Evolutionary conservation across 2,888 invertebrate species (phyloP), one percentile per base, ranked within the genome.

Genomic region (Therioaphis trifolii): DNA sequence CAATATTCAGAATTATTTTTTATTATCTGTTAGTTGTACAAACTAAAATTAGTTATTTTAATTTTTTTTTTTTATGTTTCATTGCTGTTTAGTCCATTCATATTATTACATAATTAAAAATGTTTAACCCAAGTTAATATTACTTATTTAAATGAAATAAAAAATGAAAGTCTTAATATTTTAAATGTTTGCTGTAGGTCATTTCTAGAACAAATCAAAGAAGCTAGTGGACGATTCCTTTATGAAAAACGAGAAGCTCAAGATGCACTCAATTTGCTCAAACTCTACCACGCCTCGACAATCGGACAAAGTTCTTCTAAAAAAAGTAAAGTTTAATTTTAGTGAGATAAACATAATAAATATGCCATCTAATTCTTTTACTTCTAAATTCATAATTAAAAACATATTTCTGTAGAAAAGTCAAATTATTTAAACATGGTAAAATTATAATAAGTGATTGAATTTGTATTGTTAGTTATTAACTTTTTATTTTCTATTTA

Each of bases 211-310:
- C 94, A 94, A 89, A 90, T 94, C 86, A 94, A 95, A 89, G 95
- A 95, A 90, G 95, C 94, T 46, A 94, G 95, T 87, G 94, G 95
- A 88, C 91, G 93, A 88, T 92, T 92, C 89, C 90, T 95, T 87
- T 92, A 93, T 87, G 95, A 95, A 88, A 95, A 95, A 89, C 92
- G 95, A 86, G 94, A 94, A 89, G 95, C 95, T 72, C 94, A 95
- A 89, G 95, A 95, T 90, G 94, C 95, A 76, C 92, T 95, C 92
- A 95, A 95, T 89, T 90, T 95, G 88, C 90, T 95, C 88, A 94
- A 95, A 89, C 89, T 95, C 86, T 94, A 93, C 87, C 92, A 91
- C 87, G 90, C 91, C 86, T 84, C 86, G 21, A 86, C 86, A 11
- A 84, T 85, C 29, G 85, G 84, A 66, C 84, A 85, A 66, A 85